A percentile compares a stretch with the other conserved stretches of the same genome.
Conservation (phyloP, 1,140 invertebrate species). For the Condylostylus longicornis region DNA sequence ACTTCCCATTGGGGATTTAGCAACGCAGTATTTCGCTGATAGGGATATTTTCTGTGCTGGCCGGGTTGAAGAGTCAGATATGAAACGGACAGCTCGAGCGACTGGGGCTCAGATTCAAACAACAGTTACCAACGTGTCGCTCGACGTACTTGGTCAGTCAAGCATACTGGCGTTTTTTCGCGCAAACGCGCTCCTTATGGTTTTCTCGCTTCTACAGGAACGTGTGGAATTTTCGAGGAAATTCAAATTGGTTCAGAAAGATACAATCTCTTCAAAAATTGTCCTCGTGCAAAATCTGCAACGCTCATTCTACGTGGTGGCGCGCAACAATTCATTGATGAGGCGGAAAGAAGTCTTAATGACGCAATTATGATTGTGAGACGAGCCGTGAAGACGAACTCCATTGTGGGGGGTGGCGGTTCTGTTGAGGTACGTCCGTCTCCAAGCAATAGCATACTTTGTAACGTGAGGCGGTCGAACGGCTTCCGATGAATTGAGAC, state of each 20-base stretch:
- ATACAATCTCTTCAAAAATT: slow-evolving; percentile 62
- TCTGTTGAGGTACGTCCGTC: slow-evolving; percentile 58
- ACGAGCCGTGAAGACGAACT: slow-evolving; percentile 67
- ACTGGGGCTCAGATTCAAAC: no score
- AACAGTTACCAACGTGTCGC: no score
- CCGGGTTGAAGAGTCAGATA: slow-evolving; percentile 72
- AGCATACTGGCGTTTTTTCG: no score
- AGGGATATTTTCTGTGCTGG: slow-evolving; percentile 89
- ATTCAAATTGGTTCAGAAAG: no score
- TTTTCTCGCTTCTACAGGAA: no score
- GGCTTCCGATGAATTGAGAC: no score
- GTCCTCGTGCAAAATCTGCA: slow-evolving; percentile 70
- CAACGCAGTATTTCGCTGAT: slow-evolving; percentile 88
- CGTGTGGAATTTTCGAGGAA: no score
- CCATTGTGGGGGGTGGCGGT: slow-evolving; percentile 49
- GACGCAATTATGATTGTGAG: slow-evolving; percentile 92
- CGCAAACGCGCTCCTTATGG: no score
- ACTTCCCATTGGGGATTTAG: slow-evolving; percentile 85
- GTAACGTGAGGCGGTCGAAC: no score
- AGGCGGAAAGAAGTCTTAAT: slow-evolving; percentile 80
- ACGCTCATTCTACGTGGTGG: slow-evolving; percentile 77
- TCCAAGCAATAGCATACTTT: no score
- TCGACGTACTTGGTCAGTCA: no score
- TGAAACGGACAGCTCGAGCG: slow-evolving; percentile 75
- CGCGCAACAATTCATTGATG: slow-evolving; percentile 83